Evolutionary conservation across 1,140 invertebrate species (phyloP).

Genomic region (Rhyacophila brunnea): DNA sequence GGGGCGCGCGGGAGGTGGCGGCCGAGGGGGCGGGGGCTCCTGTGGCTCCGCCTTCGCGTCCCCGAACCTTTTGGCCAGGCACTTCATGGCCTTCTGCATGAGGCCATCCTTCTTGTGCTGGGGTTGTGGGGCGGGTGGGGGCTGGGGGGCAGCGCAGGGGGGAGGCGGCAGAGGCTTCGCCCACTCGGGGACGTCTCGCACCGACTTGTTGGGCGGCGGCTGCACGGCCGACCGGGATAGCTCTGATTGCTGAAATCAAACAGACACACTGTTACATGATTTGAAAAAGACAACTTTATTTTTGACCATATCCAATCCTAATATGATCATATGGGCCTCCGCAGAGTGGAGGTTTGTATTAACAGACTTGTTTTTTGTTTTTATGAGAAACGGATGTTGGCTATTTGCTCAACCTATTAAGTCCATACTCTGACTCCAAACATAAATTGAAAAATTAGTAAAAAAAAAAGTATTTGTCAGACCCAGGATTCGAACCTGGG

Average conservation of each 20-base stretch:
- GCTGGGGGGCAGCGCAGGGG: constrained; percentile 20
- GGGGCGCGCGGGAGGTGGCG: too few species aligned
- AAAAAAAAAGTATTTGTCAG: too few species aligned
- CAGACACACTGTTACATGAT: background rate
- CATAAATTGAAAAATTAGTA: too few species aligned
- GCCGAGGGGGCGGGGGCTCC: constrained; percentile 11
- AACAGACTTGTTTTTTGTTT: too few species aligned
- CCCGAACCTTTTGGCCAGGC: constrained; percentile 17
- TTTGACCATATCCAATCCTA: too few species aligned
- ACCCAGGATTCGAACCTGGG: too few species aligned
- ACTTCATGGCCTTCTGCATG: constrained; percentile 45
- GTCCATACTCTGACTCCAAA: too few species aligned
- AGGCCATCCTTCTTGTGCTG: constrained; percentile 48
- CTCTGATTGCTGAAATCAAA: constrained; percentile 51
- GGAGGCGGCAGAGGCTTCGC: constrained; percentile 37
- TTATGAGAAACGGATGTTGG: too few species aligned
- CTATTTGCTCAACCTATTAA: too few species aligned
- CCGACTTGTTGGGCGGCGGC: constrained; percentile 55
- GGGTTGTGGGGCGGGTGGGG: constrained; percentile 35
- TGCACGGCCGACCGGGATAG: constrained; percentile 54
- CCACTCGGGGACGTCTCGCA: constrained; percentile 55
- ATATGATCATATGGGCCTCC: too few species aligned
- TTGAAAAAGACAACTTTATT: too few species aligned
- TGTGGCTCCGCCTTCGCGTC: constrained; percentile 40
- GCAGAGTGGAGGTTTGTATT: too few species aligned